Evolutionary conservation across 1,140 invertebrate genomes (phyloP).

Genomic region (Rhyzopertha dominica): DNA sequence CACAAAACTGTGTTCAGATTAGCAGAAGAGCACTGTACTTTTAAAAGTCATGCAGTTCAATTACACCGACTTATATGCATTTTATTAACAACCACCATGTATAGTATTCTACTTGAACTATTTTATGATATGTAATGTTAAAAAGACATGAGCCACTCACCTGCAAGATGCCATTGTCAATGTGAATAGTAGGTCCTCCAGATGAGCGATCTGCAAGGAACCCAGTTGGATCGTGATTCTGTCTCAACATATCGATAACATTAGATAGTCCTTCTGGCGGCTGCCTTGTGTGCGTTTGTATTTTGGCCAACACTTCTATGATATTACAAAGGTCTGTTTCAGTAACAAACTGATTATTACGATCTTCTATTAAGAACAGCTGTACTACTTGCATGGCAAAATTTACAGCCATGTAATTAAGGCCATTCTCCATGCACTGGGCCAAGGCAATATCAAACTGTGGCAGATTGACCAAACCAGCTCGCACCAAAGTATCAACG

Average conservation of each 20-base stretch:
- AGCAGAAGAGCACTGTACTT: no score
- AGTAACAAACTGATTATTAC: slow-evolving; percentile 65
- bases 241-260: slow-evolving; percentile 69
- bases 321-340: slow-evolving; percentile 83
- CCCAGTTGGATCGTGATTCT: slow-evolving; percentile 62
- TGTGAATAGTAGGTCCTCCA: slow-evolving; percentile 77
- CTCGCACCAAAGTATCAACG: slow-evolving; percentile 80
- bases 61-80: no score
- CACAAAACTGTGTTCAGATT: no score
- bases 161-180: slow-evolving; percentile 86
- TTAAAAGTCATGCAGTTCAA: no score
- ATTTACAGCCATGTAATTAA: slow-evolving; percentile 74
- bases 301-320: slow-evolving; percentile 72
- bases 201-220: slow-evolving; percentile 66
- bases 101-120: no score
- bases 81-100: no score
- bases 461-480: slow-evolving; percentile 58
- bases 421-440: slow-evolving; percentile 81
- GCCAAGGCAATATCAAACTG: slow-evolving; percentile 80
- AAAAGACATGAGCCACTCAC: slow-evolving; percentile 49
- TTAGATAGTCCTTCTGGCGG: slow-evolving; percentile 75
- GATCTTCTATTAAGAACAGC: slow-evolving; percentile 81
- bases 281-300: slow-evolving; percentile 66
- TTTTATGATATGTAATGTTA: no score
- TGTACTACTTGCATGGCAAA: slow-evolving; percentile 92